Conservation (phyloP, 1,140 invertebrate genomes). For the Drosophila fuyamai region DNA sequence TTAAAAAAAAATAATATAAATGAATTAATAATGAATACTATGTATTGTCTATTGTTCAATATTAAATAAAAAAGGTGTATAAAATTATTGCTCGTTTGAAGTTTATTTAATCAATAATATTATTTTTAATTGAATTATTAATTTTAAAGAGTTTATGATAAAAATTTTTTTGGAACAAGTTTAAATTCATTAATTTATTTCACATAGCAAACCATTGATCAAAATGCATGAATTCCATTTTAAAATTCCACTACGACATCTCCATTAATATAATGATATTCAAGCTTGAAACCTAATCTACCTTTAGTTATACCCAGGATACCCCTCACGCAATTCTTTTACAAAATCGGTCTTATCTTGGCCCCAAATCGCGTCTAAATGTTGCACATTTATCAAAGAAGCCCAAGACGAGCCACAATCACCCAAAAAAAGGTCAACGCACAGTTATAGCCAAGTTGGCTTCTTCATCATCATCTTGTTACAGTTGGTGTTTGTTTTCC, state of each 20-base stretch:
- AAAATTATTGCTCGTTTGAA: no score
- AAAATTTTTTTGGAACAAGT: no score
- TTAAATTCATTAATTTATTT: no score
- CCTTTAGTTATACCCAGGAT: constrained; percentile 40
- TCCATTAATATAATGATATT: constrained; percentile 31
- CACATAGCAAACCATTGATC: background rate
- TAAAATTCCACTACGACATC: constrained; percentile 20
- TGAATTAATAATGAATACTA: no score
- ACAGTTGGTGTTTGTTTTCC: constrained; percentile 58
- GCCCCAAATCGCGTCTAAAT: constrained; percentile 82
- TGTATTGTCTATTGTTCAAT: no score
- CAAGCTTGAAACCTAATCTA: constrained; percentile 25
- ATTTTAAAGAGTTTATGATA: no score
- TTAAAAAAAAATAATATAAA: no score
- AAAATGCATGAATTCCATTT: constrained; percentile 3
- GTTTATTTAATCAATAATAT: no score
- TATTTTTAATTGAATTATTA: no score
- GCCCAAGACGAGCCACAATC: constrained; percentile 41
- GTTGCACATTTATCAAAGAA: constrained; percentile 81
- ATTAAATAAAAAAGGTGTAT: no score
- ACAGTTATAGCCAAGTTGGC: constrained; percentile 67
- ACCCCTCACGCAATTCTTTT: constrained; percentile 43
- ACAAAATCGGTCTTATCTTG: constrained; percentile 63
- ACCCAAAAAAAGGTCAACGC: constrained; percentile 75
- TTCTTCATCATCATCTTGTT: constrained; percentile 65